Conservation (phyloP, 2,888 invertebrate species). For the Gymnocheta viridis region DNA sequence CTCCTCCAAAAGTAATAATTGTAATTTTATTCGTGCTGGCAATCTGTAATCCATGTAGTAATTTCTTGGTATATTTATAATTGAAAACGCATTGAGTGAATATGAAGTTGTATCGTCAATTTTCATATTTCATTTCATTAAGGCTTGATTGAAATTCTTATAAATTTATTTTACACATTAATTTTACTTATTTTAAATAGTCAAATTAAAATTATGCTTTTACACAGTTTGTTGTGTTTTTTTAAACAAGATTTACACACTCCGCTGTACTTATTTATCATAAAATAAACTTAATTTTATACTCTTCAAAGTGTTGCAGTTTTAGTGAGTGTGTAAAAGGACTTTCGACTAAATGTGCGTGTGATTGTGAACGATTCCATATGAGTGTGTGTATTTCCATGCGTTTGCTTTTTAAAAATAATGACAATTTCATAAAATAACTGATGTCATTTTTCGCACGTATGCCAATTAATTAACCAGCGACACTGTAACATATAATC, state of each 20-base stretch:
- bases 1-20: background rate
- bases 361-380: too few relatives aligned
- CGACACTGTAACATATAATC: conserved; percentile 55
- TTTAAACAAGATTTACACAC: background rate
- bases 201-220: conserved; percentile 19
- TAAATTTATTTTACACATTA: conserved; percentile 17
- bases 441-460: conserved; percentile 79
- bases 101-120: conserved; percentile 3
- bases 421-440: conserved; percentile 68
- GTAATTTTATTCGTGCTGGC: conserved; percentile 12
- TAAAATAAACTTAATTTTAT: conserved; percentile 47
- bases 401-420: conserved; percentile 22
- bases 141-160: conserved; percentile 35
- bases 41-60: conserved; percentile 15
- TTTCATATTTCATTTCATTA: conserved; percentile 27
- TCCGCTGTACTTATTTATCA: conserved; percentile 17
- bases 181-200: conserved; percentile 35
- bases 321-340: background rate
- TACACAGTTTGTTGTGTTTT: background rate
- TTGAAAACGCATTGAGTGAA: conserved; percentile 53
- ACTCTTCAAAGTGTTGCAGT: background rate
- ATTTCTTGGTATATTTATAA: conserved; percentile 39
- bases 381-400: background rate
- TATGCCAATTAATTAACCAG: conserved; percentile 79
- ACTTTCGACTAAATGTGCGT: background rate